Evolutionary conservation across 2,113 vertebrate species (phyloP), one percentile per base, ranked within the genome.

Genomic region (Hirundichthys speculiger): DNA sequence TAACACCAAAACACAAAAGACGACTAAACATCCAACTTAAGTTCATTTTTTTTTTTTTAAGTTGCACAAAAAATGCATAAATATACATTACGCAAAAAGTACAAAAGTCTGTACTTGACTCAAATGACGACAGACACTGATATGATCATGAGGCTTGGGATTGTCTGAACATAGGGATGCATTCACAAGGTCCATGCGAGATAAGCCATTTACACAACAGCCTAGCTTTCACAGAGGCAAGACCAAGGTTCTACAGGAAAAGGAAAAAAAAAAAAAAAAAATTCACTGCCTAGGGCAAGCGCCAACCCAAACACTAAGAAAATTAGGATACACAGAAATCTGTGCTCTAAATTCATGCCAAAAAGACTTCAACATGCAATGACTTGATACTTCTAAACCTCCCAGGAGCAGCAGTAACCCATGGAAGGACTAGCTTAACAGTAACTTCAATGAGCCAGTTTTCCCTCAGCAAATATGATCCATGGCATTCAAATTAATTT

Each of bases 41-140:
- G 83, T 81, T 90, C 89, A 86, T 90, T 90, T 88, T 89, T 91
- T 89, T 88, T n/a, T n/a, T n/a, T n/a, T n/a, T n/a, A n/a, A n/a
- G 87, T 88, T 88, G 86, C 90, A 90, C 85, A 87, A 89, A 89
- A n/a, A 88, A 86, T 80, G 88, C 90, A 90, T 90, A 90, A 90
- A 90, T 87, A 91, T 83, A 89, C 86, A 91, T 89, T 84, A 91
- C 83, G 73, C 89, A 85, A 90, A 74, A 77, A 88, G 89, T 75
- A 90, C 80, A 90, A 84, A 83, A 80, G 76, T 86, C 86, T 89
- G 85, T 82, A 19, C 57, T 87, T 83, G 86, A 77, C 85, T 85
- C 79, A 90, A 88, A 90, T 88, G 86, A 90, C 84, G 82, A 90
- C 73, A 71, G 68, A 90, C 78, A 91, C 38, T 76, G 82, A 90